Base-by-base conservation (phyloP, 2,797 vertebrate genomes). In the Sternotherus odoratus region DNA sequence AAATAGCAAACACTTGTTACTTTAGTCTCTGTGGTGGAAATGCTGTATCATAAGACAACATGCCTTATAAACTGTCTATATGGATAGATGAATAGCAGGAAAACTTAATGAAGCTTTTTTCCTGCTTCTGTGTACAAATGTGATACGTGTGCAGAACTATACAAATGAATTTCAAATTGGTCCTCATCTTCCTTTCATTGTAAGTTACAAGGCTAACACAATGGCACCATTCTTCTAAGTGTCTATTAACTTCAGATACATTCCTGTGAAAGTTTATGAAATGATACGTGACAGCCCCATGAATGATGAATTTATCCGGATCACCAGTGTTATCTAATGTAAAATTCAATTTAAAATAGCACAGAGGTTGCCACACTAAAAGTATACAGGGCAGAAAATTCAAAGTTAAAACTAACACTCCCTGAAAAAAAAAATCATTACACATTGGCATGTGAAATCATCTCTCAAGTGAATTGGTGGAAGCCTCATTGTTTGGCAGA, bases 151-250 rank as follows among this genome's bases (percentile, higher is more conserved):
- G 49, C 66, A 49, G 75, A n/a, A 21, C 19, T 54, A 87, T 49
- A 54, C 26, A 80, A 93, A 91, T 91, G 48, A 56, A 74, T 48
- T 86, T 86, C 85, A 85, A 85, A 86, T 69, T 46, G 89, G 28
- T 79, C 60, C 69, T 54, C 69, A 94, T 92, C 96, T 96, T 96
- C 93, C 89, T 93, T 96, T 93, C 66, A 80, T 81, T 85, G 87
- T 79, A 95, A 94, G 92, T 95, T 96, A 89, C 91, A 91, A 89
- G 91, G 79, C 60, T 69, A 72, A 85, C 75, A 94, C 82, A 96
- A 95, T 93, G 87, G 79, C 28, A 75, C 78, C 78, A 95, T 96
- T 95, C 92, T 96, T 96, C 93, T 92, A 89, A 56, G 43, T 74
- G n/a, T 93, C 77, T 33, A 49, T 95, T 97, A 96, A 94, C 82